Base-by-base conservation (phyloP, 2,888 invertebrate genomes). In the Drosophila meridiana region DNA sequence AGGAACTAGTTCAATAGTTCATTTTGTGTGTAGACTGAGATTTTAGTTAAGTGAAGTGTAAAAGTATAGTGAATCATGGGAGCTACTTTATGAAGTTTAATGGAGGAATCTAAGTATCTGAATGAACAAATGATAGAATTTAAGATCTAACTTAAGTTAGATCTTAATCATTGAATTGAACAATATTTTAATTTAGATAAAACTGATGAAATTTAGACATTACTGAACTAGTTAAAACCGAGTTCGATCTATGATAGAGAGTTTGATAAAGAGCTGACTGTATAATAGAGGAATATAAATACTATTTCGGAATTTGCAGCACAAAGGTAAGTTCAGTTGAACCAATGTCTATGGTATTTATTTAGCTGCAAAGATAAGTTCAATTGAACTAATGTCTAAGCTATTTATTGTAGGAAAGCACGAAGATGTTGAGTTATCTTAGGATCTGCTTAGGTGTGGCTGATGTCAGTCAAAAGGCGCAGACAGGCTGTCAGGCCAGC, bases 401-500 rank as follows among this genome's bases (percentile, higher is more conserved):
- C 28, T 36, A 30, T 30, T 47, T 26, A 11, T 26, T 38, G 11
- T 2, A 38, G 36, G 36, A 63, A 66, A 73, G 70, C 56, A 34
- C 30, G 14, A 14, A 13, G 45, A 36, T 28, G 43, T 34, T 55
- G 36, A 60, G 43, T 20, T 73, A 45, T 59, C 65, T 73, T 42
- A 28, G 50, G 48, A 73, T 71, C 89, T 65, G 67, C 89, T 87
- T 86, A 85, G 90, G 90, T 86, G 85, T 85, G 85, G 90, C 79
- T 89, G 90, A 76, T 86, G 90, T 86, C 88, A 86, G 77, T 86
- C 85, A 34, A 87, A 64, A 85, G 75, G 70, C 78, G 78, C 69
- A 89, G 89, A 87, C 85, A 81, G 79, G 62, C 83, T 79, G 82
- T 72, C 82, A 82, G 69, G 40, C 47, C 71, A 62, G 73, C 52